Percentiles rank a stretch among this genome's conserved stretches.
phyloP scores from a whole-genome alignment of 1,140 invertebrate species.

The Brachionus rotundiformis region DNA sequence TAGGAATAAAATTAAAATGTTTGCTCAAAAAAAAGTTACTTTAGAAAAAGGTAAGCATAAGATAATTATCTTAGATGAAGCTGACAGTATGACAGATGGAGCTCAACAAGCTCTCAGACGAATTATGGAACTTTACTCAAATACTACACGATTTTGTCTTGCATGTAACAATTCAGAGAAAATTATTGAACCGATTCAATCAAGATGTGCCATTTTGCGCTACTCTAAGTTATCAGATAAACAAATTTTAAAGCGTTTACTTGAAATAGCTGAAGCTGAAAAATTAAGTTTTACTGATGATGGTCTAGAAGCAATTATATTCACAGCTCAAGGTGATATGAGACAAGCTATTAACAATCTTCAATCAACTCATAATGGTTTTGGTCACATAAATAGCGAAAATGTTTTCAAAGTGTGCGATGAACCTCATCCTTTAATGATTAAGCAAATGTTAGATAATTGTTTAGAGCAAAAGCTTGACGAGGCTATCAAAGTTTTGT shows the following conservation, averaged over 20 bases:
- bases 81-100: conserved; percentile 97
- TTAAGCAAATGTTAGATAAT: conserved; percentile 85
- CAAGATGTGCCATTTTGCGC: conserved; percentile 92
- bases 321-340: conserved; percentile 98
- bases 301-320: conserved; percentile 92
- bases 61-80: conserved; percentile 97
- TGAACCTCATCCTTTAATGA: conserved; percentile 91
- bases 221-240: conserved; percentile 87
- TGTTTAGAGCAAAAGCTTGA: conserved; percentile 80
- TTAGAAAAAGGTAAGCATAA: conserved; percentile 80
- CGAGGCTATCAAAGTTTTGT: conserved; percentile 82
- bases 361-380: conserved; percentile 93
- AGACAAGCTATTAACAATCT: conserved; percentile 93
- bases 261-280: conserved; percentile 76
- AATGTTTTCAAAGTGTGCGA: conserved; percentile 99
- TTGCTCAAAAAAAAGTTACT: conserved; percentile 93
- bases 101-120: conserved; percentile 92
- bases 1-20: conserved; percentile 97
- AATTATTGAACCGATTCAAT: conserved; percentile 98
- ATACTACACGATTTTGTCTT: conserved; percentile 93
- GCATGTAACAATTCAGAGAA: conserved; percentile 98
- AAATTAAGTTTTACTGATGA: conserved; percentile 83
- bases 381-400: conserved; percentile 82
- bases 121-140: conserved; percentile 98
- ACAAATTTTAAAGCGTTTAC: conserved; percentile 76